Evolutionary conservation across 2,113 vertebrate genomes (phyloP).

Genomic region (Daboia siamensis): DNA sequence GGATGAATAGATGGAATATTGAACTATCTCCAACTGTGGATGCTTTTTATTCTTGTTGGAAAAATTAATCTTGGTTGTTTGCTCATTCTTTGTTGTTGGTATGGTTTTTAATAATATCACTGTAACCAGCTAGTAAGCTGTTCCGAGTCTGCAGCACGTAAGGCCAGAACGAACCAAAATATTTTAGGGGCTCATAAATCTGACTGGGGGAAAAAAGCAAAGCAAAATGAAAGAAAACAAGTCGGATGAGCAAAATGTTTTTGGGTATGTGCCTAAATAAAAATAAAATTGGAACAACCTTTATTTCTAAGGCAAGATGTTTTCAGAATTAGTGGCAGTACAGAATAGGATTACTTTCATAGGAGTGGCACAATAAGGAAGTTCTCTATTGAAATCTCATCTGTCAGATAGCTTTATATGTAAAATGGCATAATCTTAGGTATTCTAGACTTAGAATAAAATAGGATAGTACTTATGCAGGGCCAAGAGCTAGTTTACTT

Average conservation of each 20-base stretch:
- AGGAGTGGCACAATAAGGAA: background rate
- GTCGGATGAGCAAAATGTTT: background rate
- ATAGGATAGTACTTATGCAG: background rate
- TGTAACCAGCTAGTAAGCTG: background rate
- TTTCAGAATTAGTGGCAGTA: background rate
- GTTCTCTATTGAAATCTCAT: background rate
- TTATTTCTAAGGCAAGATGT: background rate
- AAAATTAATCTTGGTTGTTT: background rate
- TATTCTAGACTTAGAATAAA: background rate
- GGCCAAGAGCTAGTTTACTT: background rate
- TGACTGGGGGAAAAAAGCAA: background rate
- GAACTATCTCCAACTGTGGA: background rate
- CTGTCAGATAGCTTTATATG: background rate
- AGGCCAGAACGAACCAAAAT: background rate
- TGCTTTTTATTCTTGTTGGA: background rate
- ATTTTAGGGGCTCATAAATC: background rate
- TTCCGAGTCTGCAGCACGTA: background rate
- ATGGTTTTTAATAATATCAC: background rate
- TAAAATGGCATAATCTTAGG: background rate
- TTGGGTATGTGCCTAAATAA: background rate
- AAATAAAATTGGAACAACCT: background rate
- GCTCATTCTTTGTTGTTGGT: background rate
- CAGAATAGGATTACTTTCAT: background rate
- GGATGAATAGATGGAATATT: background rate
- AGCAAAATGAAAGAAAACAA: background rate